Conservation (phyloP, 2,888 invertebrate species). For the Volucella inflata region DNA sequence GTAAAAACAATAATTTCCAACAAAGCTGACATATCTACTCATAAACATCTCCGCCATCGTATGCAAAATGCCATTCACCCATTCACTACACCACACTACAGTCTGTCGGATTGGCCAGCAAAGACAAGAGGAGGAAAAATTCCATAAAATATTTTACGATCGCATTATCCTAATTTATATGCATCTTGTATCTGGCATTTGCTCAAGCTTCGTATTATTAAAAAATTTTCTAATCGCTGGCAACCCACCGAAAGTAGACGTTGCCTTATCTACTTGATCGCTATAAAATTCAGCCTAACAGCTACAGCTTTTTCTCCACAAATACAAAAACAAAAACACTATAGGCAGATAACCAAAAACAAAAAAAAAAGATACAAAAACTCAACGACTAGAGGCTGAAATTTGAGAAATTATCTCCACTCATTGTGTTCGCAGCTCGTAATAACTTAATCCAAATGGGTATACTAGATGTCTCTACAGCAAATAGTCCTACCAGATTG, state of each 20-base stretch:
- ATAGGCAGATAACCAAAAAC: neutral
- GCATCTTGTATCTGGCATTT: conserved; percentile 55
- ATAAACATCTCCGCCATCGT: conserved; percentile 33
- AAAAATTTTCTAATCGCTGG: conserved; percentile 35
- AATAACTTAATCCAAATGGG: conserved; percentile 48
- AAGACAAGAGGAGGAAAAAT: neutral
- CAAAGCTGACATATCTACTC: conserved; percentile 44
- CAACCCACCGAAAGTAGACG: conserved; percentile 23
- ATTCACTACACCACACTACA: neutral
- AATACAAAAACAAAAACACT: conserved; percentile 4
- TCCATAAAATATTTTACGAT: conserved; percentile 40
- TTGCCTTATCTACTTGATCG: conserved; percentile 47
- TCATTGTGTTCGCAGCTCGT: conserved; percentile 39
- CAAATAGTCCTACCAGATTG: conserved; percentile 15
- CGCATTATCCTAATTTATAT: conserved; percentile 53
- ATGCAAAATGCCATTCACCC: conserved; percentile 26
- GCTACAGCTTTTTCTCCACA: conserved; percentile 16
- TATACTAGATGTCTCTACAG: neutral
- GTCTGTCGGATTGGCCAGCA: neutral
- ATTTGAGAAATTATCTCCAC: conserved; percentile 30
- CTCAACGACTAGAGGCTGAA: conserved; percentile 28
- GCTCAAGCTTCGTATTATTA: conserved; percentile 7
- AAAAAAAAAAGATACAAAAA: neutral
- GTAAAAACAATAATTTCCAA: conserved; percentile 53
- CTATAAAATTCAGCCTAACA: conserved; percentile 30